Base-by-base conservation (phyloP, 2,113 vertebrate genomes). In the Grus americana region DNA sequence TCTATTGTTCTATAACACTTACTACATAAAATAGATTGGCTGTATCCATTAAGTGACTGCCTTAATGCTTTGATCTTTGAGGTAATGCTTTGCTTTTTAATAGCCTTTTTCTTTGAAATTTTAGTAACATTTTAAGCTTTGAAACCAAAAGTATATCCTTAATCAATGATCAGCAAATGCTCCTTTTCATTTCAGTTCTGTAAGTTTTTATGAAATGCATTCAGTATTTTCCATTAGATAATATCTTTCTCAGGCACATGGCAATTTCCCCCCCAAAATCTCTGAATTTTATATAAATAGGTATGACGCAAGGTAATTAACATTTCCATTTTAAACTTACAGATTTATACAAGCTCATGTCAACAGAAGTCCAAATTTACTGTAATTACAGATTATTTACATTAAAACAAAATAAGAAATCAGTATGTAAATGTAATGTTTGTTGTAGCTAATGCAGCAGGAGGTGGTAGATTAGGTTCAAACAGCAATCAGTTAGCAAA, bases 391-490 rank as follows among this genome's bases (percentile, higher is more conserved):
- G 99, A 99, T 99, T 99, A 99, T 99, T 99, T 99, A 99, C 99
- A 99, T 99, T 99, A 99, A 99, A 99, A 99, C 99, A 99, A 99
- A 99, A 99, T 99, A 99, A 98, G 99, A 99, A 99, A 99, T 99
- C 99, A 99, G 99, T 99, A 99, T 99, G 99, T 99, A 99, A 99
- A 99, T 99, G 99, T 99, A 99, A 99, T 99, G 99, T 99, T 99
- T 99, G 99, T 99, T 99, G 99, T 99, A 99, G 99, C 99, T 99
- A 99, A 99, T 98, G 98, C 98, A 98, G 98, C 98, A 98, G 96
- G 97, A 97, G 97, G 98, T 98, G 97, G 98, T 97, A 98, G 98
- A 98, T 98, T 98, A 98, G 98, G 97, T 98, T 98, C 98, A 98
- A 98, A 98, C 93, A 98, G 98, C 98, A 98, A 98, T 98, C 98